Evolutionary conservation across 1,140 invertebrate species (phyloP), one percentile per base, ranked within the genome.

Genomic region (Drosophila sucinea): DNA sequence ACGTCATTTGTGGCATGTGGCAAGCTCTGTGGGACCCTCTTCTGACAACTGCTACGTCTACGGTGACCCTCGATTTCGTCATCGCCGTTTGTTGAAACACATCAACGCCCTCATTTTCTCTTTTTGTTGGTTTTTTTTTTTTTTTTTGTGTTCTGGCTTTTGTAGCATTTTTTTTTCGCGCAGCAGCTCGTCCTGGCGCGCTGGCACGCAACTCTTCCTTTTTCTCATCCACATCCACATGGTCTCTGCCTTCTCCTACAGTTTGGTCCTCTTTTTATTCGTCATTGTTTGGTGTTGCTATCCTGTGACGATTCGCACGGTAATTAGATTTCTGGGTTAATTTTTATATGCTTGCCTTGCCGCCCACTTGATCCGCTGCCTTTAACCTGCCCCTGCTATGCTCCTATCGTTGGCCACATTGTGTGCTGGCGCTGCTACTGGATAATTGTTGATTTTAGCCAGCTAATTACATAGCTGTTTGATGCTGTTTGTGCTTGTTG

Each of bases 241-340:
- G 17, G 17, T 17, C 17, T 17, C 30, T 30, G 30, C 30, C 4
- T 40, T 25, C 17, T 32, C 68, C 33, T 58, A 41, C 44, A 47
- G 38, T 35, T 17, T 58, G 41, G 47, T 64, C 40, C 30, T 38
- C 57, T 27, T 73, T 58, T 63, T 51, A 63, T 58, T 40, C 47
- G 55, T 47, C 61, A 67, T 77, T 40, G 67, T 62, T 79, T 63
- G 75, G 29, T 25, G 40, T 60, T 57, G 66, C 60, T 58, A 55
- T 56, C 30, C 41, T 78, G 73, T 60, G 77, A 23, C 78, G 60
- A 38, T 38, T 78, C 69, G 67, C 69, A 79, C 80, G 84, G 84
- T 89, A 89, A 89, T 89, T 89, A 89, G 80, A 89, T 89, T 89
- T 89, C 80, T 89, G 81, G 84, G 84, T 89, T 89, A 89, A 75